phyloP scores from a whole-genome alignment of 2,113 vertebrate species.

The Haliaeetus leucogaster region DNA sequence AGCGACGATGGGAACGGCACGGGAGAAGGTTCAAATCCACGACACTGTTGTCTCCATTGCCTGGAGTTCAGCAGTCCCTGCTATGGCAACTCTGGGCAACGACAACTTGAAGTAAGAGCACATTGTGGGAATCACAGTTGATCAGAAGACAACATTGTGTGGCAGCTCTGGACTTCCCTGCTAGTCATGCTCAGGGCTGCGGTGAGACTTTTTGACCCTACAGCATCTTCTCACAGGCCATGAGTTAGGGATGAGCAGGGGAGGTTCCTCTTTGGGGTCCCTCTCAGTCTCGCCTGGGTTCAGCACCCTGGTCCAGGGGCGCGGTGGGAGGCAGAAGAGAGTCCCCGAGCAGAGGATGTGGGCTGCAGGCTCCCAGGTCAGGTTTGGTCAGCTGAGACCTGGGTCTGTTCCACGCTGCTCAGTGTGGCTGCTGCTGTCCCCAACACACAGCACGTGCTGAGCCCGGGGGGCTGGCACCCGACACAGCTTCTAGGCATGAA shows the following conservation, averaged over 20 bases:
- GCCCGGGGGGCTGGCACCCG: fast-evolving
- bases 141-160: neutral
- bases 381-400: neutral
- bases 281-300: fast-evolving
- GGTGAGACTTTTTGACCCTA: neutral
- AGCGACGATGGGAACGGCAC: neutral
- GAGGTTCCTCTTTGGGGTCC: neutral
- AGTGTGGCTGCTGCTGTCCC: neutral
- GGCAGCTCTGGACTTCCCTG: neutral
- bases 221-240: neutral
- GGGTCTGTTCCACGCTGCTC: neutral
- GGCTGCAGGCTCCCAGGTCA: neutral
- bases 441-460: fast-evolving
- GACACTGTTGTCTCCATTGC: neutral
- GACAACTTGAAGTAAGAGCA: neutral
- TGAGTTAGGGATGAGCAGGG: neutral
- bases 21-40: neutral
- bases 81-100: fast-evolving
- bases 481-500: neutral
- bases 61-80: neutral
- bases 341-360: neutral
- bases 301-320: fast-evolving
- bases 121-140: neutral
- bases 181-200: neutral
- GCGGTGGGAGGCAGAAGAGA: neutral